Conservation (phyloP, 2,113 vertebrate species). For the Zonotrichia leucophrys region DNA sequence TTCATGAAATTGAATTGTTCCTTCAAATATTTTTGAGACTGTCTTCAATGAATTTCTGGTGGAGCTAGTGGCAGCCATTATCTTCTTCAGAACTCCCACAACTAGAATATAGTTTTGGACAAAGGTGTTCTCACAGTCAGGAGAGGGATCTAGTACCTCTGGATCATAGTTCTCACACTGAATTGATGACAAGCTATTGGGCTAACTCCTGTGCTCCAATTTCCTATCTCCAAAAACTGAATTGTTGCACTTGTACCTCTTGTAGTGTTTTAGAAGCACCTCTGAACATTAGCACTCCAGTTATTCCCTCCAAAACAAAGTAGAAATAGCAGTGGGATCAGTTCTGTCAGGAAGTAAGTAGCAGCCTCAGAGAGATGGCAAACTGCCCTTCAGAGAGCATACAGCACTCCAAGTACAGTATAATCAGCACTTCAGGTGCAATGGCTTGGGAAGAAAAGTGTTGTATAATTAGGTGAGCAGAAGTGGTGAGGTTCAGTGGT, state of each 20-base stretch:
- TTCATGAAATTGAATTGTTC: neutral
- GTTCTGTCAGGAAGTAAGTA: neutral
- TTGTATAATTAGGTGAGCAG: neutral
- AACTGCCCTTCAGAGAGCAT: neutral
- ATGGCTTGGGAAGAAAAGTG: neutral
- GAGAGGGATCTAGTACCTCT: neutral
- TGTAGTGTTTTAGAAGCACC: neutral
- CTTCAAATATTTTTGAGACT: neutral
- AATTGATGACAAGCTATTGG: neutral
- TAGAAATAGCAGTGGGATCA: neutral
- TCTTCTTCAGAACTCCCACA: neutral
- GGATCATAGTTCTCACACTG: neutral
- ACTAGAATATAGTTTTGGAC: neutral
- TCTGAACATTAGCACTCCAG: neutral
- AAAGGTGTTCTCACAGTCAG: neutral
- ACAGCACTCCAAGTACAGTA: neutral
- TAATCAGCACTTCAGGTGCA: slow-evolving; percentile 33
- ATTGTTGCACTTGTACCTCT: neutral
- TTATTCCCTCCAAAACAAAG: neutral
- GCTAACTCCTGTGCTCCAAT: neutral
- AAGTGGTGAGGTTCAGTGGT: neutral
- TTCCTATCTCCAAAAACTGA: neutral
- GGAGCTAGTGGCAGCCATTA: neutral
- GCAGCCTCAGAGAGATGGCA: neutral
- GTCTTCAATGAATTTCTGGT: neutral